Conservation (phyloP, 2,797 vertebrate species). For the Erethizon dorsatum region DNA sequence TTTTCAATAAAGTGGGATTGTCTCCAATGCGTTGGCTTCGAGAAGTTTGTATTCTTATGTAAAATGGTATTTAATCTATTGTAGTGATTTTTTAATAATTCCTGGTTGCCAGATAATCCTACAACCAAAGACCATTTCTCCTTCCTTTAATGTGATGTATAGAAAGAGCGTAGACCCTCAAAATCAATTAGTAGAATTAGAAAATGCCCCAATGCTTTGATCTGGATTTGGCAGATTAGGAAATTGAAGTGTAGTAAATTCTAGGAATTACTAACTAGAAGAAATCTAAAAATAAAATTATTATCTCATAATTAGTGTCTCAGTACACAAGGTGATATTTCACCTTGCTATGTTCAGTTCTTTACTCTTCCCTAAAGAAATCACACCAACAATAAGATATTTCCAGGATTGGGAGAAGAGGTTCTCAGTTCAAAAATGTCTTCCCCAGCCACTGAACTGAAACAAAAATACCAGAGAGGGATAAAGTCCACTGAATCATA, state of each 20-base stretch:
- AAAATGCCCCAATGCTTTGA: background rate
- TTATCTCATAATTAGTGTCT: background rate
- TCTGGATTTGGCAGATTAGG: background rate
- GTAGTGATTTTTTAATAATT: background rate
- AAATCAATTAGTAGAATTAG: background rate
- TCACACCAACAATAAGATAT: background rate
- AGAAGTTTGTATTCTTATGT: background rate
- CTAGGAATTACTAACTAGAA: background rate
- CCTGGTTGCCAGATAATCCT: background rate
- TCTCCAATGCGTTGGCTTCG: background rate
- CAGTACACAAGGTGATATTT: background rate
- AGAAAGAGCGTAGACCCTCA: background rate
- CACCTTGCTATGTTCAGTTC: background rate
- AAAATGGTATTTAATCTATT: background rate
- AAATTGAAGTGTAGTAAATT: background rate
- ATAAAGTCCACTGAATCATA: background rate
- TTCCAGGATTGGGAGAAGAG: background rate
- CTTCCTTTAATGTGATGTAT: background rate
- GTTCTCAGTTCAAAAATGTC: background rate
- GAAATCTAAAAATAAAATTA: background rate
- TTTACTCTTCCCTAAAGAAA: background rate
- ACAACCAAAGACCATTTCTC: background rate
- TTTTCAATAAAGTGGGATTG: background rate
- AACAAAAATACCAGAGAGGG: background rate
- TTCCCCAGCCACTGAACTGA: background rate